These are phyloP conservation scores for Athetis lepigone DNA, from an alignment of 2,888 invertebrate genomes.

Conservation along the genomic window DNA sequence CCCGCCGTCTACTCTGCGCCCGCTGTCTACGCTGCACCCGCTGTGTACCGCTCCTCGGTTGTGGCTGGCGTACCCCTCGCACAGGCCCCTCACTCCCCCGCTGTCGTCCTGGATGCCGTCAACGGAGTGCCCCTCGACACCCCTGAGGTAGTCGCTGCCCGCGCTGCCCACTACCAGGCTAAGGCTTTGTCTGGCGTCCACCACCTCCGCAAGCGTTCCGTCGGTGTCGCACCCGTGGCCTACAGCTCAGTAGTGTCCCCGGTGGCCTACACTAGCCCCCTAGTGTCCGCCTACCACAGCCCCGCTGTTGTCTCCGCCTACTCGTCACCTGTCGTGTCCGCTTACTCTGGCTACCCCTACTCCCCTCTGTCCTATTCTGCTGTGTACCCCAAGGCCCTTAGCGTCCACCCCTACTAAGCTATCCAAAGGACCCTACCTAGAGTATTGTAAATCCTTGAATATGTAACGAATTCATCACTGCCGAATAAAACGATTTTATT, in stretches of 20 bases:
- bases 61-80: constrained; percentile 67
- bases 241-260: constrained; percentile 78
- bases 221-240: constrained; percentile 70
- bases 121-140: constrained; percentile 87
- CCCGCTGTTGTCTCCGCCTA: constrained; percentile 68
- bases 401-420: constrained; percentile 81
- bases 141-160: constrained; percentile 87
- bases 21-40: constrained; percentile 69
- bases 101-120: constrained; percentile 83
- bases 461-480: constrained; percentile 65
- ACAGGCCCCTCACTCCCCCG: constrained; percentile 83
- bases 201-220: constrained; percentile 83
- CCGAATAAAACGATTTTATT: constrained; percentile 69
- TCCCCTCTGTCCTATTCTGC: constrained; percentile 63
- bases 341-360: constrained; percentile 35
- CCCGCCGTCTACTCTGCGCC: constrained; percentile 70
- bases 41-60: constrained; percentile 64
- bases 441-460: constrained; percentile 18
- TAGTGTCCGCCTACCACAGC: constrained; percentile 66
- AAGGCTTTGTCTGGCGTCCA: constrained; percentile 83
- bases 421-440: constrained; percentile 16
- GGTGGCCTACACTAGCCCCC: constrained; percentile 65
- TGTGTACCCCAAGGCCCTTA: constrained; percentile 76
- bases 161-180: constrained; percentile 85
- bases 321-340: constrained; percentile 46